Evolutionary conservation across 2,797 vertebrate genomes (phyloP).

Genomic region (Pseudochirops cupreus): DNA sequence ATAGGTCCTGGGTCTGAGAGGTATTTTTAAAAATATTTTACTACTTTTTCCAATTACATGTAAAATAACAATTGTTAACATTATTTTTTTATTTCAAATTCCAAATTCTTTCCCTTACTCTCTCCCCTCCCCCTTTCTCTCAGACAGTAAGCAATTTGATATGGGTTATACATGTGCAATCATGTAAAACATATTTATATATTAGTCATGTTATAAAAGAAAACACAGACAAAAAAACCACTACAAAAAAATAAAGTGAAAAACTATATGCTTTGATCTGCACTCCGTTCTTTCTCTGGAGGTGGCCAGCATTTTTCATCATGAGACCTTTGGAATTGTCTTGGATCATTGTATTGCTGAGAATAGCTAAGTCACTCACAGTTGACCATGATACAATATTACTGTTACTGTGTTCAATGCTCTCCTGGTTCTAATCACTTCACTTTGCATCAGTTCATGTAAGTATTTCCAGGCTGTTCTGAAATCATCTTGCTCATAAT

Average conservation of each 20-base stretch:
- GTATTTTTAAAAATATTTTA: neutral
- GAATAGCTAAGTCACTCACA: no score
- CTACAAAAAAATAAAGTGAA: neutral
- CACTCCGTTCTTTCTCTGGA: neutral
- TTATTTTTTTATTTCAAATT: neutral
- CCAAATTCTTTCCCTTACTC: neutral
- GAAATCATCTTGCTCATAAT: neutral
- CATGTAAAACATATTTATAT: neutral
- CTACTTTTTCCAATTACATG: neutral
- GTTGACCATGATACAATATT: no score
- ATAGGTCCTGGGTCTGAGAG: no score
- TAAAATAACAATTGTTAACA: neutral
- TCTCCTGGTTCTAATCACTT: neutral
- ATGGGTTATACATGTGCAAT: neutral
- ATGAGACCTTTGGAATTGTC: neutral
- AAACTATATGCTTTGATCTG: neutral
- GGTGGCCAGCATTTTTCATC: neutral
- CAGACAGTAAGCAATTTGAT: neutral
- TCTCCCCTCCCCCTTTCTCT: neutral
- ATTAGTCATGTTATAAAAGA: neutral
- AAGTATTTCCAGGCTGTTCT: neutral
- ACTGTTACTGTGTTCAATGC: no score
- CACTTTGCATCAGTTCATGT: neutral
- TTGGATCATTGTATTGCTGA: neutral
- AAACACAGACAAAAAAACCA: neutral